phyloP scores from a whole-genome alignment of 1,140 invertebrate species.

The Bombus huntii region DNA sequence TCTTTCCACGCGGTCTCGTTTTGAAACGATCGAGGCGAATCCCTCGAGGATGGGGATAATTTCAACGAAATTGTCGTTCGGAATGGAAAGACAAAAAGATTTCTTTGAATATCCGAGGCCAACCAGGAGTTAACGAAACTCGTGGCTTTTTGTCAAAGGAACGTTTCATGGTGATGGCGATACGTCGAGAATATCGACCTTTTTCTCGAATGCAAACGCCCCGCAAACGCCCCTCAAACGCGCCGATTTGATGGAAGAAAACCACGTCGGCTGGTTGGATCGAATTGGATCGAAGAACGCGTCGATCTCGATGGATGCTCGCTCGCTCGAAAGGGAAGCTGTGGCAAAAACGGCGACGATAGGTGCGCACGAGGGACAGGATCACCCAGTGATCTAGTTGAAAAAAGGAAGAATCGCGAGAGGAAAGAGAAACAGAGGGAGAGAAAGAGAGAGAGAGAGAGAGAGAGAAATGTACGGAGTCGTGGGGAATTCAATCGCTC shows the following conservation, averaged over 20 bases:
- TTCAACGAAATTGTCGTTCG: neutral
- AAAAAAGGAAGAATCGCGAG: conserved; percentile 9
- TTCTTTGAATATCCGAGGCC: no score
- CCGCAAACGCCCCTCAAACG: conserved; percentile 28
- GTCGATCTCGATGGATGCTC: conserved; percentile 37
- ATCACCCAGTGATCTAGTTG: conserved; percentile 48
- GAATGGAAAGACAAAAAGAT: neutral
- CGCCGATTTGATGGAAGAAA: conserved; percentile 39
- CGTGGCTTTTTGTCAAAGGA: neutral
- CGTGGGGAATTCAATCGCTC: conserved; percentile 54
- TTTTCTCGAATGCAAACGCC: conserved; percentile 46
- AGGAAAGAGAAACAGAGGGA: neutral
- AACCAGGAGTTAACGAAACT: conserved; percentile 1
- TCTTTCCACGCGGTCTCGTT: neutral
- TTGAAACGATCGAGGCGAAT: neutral
- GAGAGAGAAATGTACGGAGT: neutral
- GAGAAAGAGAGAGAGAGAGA: neutral
- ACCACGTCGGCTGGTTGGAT: conserved; percentile 14
- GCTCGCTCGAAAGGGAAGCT: conserved; percentile 31
- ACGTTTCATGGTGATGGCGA: neutral
- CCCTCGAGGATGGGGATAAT: neutral
- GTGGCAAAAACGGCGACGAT: conserved; percentile 10
- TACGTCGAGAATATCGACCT: conserved; percentile 16
- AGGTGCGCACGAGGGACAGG: conserved; percentile 42
- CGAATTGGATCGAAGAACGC: conserved; percentile 34